Evolutionary conservation across 1,140 invertebrate species (phyloP), one percentile per base, ranked within the genome.

Genomic region (Hylaeus anthracinus): DNA sequence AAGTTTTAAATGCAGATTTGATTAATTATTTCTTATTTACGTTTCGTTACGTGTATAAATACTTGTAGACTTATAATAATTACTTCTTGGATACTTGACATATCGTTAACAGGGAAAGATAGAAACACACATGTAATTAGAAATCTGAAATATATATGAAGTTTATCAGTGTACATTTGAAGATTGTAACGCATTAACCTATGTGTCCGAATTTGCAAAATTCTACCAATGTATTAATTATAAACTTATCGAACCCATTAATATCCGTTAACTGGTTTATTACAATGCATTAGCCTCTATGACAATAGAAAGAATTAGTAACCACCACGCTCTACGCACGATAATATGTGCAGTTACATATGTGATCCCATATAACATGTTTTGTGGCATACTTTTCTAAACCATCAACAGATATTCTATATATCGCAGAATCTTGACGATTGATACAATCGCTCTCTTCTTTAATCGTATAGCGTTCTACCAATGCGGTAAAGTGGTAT

Each of bases 401-500:
- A 84, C 61, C 51, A 61, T 79, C 55, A 82, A 83, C 69, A 70
- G 75, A 79, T 74, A 53, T 73, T 74, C 75, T 83, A 48, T 86
- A 80, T 67, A 72, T 76, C 83, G 67, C 79, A 83, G 79, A 86
- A 79, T 85, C 61, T 83, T 55, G 70, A 83, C 82, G 87, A 88
- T 88, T 88, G 87, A 88, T 88, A 88, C 87, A 88, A 88, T 88
- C 84, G 76, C 51, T 85, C 56, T 75, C 51, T 72, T 64, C 51
- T 75, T 61, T 72, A 69, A 15, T 73, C 58, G 53, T 72, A 69
- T 65, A 84, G 64, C 66, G 10, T 86, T 65, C 41, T 79, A 84
- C 14, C 43, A 82, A 82, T 86, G 72, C 67, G 58, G 64, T 86
- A 82, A 67, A 72, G 56, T 37, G 55, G 9, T 77, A 72, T 58